Evolutionary conservation across 2,888 invertebrate genomes (phyloP), one percentile per base, ranked within the genome.

Genomic region (Norana najaformis): DNA sequence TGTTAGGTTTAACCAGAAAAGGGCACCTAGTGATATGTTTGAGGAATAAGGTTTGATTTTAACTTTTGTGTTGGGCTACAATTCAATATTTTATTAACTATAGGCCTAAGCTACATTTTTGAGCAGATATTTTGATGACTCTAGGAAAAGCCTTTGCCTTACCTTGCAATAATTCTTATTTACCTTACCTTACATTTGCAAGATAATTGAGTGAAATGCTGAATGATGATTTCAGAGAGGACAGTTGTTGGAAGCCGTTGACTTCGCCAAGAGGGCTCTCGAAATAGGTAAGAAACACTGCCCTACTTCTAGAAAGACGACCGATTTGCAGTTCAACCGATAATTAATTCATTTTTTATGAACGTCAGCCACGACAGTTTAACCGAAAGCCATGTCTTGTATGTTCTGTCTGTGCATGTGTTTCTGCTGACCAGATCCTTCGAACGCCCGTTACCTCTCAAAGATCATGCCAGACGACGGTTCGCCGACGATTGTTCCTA

Each of bases 221-320:
- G 69, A 69, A 69, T 69, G 8, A n/a, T 11, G 11, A n/a, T 69
- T 69, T 69, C 23, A 85, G 85, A 85, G 35, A 85, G 85, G 85
- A 85, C 18, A 14, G 85, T 8, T 85, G 85, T 85, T 85, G 16
- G 36, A 85, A 37, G 85, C 85, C 20, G 35, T 37, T 23, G 23
- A 85, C 36, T 85, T 85, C 37, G 37, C 23, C 23, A 85, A 35
- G 36, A 85, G 35, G 23, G 85, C 85, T 85, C 85, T 85, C 85
- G 85, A 85, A 85, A 35, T 85, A 85, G 85, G 85, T 85, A 85
- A 85, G 85, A 85, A 35, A 85, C 36, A 20, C n/a, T 69, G n/a
- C 30, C n/a, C 69, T n/a, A 69, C n/a, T n/a, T 11, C 30, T n/a
- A 69, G 30, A 69, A n/a, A 69, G 30, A n/a, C 69, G n/a, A 69